Conservation (phyloP, 2,113 vertebrate species). For the Circaetus cinerascens region DNA sequence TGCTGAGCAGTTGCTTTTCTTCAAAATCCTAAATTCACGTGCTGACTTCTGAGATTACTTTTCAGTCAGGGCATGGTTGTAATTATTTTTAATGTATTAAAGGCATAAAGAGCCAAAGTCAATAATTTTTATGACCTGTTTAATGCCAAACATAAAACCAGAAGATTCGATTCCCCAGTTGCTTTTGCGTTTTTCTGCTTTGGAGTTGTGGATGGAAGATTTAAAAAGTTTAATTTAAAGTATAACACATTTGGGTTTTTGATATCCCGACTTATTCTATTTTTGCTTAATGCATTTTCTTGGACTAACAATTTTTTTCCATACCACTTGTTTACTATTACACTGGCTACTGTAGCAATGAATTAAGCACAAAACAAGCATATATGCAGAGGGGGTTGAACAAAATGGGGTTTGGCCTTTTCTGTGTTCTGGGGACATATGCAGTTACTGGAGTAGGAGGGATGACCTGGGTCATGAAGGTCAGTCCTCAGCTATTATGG, state of each 20-base stretch:
- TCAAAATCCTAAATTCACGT: background rate
- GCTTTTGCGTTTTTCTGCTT: background rate
- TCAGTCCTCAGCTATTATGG: slow-evolving; percentile 18
- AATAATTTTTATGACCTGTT: slow-evolving; percentile 54
- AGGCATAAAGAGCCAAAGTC: slow-evolving; percentile 1
- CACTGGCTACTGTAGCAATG: background rate
- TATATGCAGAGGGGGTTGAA: background rate
- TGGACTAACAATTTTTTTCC: background rate
- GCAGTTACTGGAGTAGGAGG: background rate
- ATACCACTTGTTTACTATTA: background rate
- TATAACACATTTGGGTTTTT: background rate
- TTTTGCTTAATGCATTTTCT: background rate
- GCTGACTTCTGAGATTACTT: background rate
- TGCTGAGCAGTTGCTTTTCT: background rate
- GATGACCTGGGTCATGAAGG: background rate
- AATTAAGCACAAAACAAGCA: background rate
- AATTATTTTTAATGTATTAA: slow-evolving; percentile 37
- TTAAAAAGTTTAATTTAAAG: background rate
- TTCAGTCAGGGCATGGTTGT: background rate
- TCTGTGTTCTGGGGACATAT: background rate
- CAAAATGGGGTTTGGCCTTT: background rate
- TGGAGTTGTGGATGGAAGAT: background rate
- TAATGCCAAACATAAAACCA: slow-evolving; percentile 27
- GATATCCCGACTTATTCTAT: background rate
- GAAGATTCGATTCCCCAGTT: background rate